Evolutionary conservation across 2,113 vertebrate genomes (phyloP), one percentile per base, ranked within the genome.

Genomic region (Pelmatolapia mariae): DNA sequence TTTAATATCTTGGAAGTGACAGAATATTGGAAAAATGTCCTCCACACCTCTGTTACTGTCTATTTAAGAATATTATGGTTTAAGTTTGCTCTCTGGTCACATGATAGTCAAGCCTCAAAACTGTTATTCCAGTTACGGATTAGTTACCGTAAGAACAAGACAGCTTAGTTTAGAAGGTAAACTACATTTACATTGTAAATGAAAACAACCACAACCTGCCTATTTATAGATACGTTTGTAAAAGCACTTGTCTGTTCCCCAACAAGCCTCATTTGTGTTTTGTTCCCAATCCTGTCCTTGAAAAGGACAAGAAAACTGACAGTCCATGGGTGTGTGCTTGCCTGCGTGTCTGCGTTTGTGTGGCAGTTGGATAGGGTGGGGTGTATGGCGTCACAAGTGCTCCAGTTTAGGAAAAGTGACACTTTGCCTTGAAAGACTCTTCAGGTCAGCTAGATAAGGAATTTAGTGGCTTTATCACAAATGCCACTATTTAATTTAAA

Each of bases 391-490:
- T 94, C 94, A 94, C 80, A 54, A 90, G 94, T 85, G 86, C 90
- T 92, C 94, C 92, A 86, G 94, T 96, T 96, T 95, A 96, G 95
- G 95, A 95, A 96, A 97, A 97, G 97, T 95, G 96, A 96, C 96
- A 96, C 96, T 97, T 97, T 97, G 97, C 96, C 97, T 98, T 98
- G 97, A 98, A 98, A 98, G 96, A 97, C 96, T 97, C 97, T 97
- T 97, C 96, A 91, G 97, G 96, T 96, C 97, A 96, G 96, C 86
- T 52, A 95, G 98, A 99, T 99, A 99, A 99, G 98, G 98, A 99
- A 99, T 99, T 98, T 98, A 97, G 98, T 98, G 97, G 97, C 98
- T 99, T 99, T 99, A 99, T 99, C 98, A 99, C 97, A 99, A 99
- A 99, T 98, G 97, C 97, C 98, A 96, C 95, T 96, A 98, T 98